These are phyloP conservation scores for Ceratina calcarata DNA, from an alignment of 1,140 invertebrate species.

Conservation along the genomic window DNA sequence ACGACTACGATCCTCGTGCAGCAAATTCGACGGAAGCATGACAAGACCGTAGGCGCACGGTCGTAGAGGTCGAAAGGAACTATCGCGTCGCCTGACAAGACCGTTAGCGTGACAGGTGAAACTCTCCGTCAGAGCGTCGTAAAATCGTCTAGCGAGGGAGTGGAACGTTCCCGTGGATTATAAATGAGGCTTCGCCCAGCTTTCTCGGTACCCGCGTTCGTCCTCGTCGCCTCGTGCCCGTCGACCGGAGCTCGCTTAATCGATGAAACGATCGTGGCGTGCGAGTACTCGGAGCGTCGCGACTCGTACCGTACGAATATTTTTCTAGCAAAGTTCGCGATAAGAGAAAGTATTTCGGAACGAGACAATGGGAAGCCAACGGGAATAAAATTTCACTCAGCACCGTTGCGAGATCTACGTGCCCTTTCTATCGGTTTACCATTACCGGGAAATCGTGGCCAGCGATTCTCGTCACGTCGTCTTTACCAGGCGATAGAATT, in stretches of 20 bases:
- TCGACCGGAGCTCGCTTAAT: constrained; percentile 28
- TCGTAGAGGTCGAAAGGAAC: neutral
- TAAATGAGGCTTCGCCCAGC: constrained; percentile 48
- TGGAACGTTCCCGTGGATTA: constrained; percentile 54
- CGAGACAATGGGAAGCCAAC: neutral
- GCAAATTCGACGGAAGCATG: constrained; percentile 23
- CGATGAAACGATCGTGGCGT: constrained; percentile 37
- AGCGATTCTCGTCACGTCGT: constrained; percentile 1
- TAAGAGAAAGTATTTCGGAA: neutral
- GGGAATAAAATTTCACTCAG: neutral
- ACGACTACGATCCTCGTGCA: constrained; percentile 6
- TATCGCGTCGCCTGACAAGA: constrained; percentile 17
- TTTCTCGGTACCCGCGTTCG: constrained; percentile 35
- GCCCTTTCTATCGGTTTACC: neutral
- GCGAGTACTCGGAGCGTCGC: too few species aligned
- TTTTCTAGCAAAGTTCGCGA: too few species aligned
- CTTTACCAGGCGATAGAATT: neutral
- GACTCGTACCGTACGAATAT: too few species aligned
- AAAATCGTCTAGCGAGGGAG: constrained; percentile 34
- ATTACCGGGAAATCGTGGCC: neutral
- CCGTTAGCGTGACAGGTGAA: constrained; percentile 52
- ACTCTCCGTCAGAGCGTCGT: constrained; percentile 17
- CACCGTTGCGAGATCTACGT: neutral
- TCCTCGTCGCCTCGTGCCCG: neutral
- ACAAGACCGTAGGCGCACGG: constrained; percentile 17